phyloP scores from a whole-genome alignment of 2,888 invertebrate species.

The Pterobdella sp. region DNA sequence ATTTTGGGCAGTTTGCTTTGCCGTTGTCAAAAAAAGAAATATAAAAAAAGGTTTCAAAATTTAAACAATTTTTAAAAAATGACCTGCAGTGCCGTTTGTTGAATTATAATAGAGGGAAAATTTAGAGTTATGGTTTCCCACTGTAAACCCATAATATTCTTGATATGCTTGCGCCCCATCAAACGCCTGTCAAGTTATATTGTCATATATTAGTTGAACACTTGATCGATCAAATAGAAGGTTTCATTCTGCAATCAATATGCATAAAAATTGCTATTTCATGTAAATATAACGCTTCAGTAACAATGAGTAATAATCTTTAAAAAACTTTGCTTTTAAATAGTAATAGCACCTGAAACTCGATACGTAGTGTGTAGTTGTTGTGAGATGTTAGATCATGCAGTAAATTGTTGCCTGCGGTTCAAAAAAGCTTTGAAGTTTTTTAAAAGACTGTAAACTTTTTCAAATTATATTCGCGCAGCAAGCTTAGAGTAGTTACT shows the following conservation, averaged over 20 bases:
- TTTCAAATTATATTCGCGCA: no score
- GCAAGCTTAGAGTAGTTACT: no score
- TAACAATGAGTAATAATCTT: no score
- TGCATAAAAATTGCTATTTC: no score
- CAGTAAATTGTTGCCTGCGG: slow-evolving; percentile 8
- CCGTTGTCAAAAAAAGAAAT: not conserved
- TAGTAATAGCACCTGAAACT: not conserved
- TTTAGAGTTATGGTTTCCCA: not conserved
- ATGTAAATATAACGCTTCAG: no score
- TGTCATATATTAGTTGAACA: no score
- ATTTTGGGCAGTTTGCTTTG: no score
- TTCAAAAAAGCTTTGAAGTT: not conserved
- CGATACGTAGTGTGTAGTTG: slow-evolving; percentile 11
- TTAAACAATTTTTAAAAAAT: not conserved
- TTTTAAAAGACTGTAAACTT: not conserved
- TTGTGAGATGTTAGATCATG: not conserved
- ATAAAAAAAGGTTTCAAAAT: not conserved
- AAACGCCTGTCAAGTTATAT: no score
- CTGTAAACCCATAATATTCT: slow-evolving; percentile 11
- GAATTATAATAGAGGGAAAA: not conserved
- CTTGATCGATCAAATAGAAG: no score
- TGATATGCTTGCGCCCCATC: not conserved
- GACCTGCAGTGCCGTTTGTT: slow-evolving; percentile 15
- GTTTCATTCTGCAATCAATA: no score
- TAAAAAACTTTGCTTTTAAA: no score